A percentile compares a stretch with the other conserved stretches of the same genome.
Conservation (phyloP, 1,140 invertebrate genomes). For the Atta cephalotes region DNA sequence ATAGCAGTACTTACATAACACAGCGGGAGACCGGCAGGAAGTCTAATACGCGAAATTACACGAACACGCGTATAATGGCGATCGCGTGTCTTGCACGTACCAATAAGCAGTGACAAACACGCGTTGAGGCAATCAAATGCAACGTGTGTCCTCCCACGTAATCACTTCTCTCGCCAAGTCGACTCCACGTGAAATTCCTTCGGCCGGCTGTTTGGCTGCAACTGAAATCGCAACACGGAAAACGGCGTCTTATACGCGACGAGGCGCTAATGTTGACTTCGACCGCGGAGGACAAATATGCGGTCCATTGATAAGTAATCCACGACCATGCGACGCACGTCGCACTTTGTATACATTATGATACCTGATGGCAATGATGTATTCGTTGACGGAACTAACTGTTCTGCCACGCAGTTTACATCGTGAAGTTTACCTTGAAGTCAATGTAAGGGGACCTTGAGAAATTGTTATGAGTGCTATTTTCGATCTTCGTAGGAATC, state of each 20-base stretch:
- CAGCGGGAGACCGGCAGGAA: background rate
- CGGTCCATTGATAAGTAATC: constrained; percentile 56
- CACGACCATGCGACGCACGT: background rate
- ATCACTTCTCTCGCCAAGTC: background rate
- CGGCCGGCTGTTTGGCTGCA: constrained; percentile 22
- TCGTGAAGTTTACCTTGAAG: background rate
- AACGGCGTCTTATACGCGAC: constrained; percentile 51
- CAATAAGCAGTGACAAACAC: constrained; percentile 38
- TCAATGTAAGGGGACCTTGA: background rate
- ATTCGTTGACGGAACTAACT: background rate
- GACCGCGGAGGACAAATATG: constrained; percentile 9
- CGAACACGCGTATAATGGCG: constrained; percentile 1
- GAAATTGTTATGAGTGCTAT: constrained; percentile 14
- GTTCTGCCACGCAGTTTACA: constrained; percentile 1
- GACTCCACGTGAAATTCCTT: constrained; percentile 16
- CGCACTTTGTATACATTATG: constrained; percentile 25
- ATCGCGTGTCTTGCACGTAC: constrained; percentile 50
- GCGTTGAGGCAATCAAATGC: constrained; percentile 37
- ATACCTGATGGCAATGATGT: constrained; percentile 36
- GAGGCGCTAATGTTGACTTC: constrained; percentile 26
- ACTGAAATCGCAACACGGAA: constrained; percentile 48
- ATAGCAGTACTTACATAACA: constrained; percentile 45
- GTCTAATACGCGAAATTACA: constrained; percentile 42
- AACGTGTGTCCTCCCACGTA: constrained; percentile 42
- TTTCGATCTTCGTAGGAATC: constrained; percentile 20